These are phyloP conservation scores for Micronycteris hirsuta DNA, from an alignment of 2,113 vertebrate genomes.

Conservation along the genomic window DNA sequence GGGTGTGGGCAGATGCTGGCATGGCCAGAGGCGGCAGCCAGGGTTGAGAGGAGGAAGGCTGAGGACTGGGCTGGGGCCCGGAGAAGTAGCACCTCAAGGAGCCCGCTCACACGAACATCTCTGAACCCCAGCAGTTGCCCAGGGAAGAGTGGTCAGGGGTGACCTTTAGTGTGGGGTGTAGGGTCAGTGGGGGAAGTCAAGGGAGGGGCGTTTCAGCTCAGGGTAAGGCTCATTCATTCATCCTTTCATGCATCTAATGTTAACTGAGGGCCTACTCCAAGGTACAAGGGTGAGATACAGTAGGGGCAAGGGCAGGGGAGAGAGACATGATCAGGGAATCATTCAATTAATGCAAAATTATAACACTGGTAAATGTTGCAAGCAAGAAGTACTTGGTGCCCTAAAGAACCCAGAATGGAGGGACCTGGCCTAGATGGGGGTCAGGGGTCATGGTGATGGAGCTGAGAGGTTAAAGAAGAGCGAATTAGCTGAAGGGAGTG, in stretches of 20 bases:
- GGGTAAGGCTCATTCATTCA: background rate
- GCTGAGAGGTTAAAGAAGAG: background rate
- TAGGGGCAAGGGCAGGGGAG: background rate
- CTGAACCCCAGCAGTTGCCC: background rate
- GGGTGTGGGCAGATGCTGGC: background rate
- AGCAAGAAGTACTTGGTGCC: background rate
- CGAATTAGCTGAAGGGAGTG: background rate
- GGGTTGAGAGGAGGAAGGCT: background rate
- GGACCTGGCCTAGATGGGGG: background rate
- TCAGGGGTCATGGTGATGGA: background rate
- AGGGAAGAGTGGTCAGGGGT: background rate
- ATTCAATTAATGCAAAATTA: background rate
- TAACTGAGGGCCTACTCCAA: background rate
- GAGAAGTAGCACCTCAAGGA: background rate
- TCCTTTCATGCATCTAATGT: background rate
- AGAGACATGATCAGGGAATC: background rate
- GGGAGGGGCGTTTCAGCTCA: background rate
- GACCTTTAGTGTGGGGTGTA: background rate
- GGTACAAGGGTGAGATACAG: background rate
- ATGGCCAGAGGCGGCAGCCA: background rate
- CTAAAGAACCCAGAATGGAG: background rate
- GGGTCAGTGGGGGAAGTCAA: background rate
- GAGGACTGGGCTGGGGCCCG: background rate
- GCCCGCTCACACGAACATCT: accelerated
- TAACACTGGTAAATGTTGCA: background rate